These are phyloP conservation scores for Pagrus major DNA, from an alignment of 2,113 vertebrate genomes.

Conservation along the genomic window DNA sequence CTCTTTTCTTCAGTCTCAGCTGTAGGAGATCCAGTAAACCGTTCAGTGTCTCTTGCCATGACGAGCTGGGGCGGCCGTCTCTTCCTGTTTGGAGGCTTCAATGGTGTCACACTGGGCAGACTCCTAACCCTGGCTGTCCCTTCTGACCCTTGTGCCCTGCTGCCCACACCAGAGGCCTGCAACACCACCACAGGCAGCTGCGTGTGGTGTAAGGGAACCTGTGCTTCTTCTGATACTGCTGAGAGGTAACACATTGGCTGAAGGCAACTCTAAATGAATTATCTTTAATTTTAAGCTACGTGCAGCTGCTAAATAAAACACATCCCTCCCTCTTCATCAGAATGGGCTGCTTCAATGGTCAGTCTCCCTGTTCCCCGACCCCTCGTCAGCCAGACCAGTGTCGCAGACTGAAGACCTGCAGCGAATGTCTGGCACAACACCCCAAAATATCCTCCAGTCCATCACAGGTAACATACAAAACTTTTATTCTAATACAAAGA, in stretches of 20 bases:
- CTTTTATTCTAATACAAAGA: background rate
- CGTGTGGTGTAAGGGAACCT: conserved; percentile 87
- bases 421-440: conserved; percentile 92
- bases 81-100: conserved; percentile 91
- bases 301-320: conserved; percentile 12
- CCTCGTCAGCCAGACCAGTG: conserved; percentile 90
- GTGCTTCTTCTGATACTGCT: conserved; percentile 88
- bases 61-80: conserved; percentile 82
- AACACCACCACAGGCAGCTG: conserved; percentile 90
- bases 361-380: conserved; percentile 86
- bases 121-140: conserved; percentile 88
- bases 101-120: conserved; percentile 89
- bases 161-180: conserved; percentile 86
- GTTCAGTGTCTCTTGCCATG: conserved; percentile 89
- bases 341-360: conserved; percentile 83
- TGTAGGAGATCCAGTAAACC: conserved; percentile 87
- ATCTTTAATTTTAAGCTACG: background rate
- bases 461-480: conserved; percentile 70
- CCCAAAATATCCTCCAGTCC: conserved; percentile 86
- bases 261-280: background rate
- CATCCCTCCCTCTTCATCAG: conserved; percentile 67
- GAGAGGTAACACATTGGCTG: conserved; percentile 83
- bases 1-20: conserved; percentile 75
- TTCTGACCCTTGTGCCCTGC: conserved; percentile 87
- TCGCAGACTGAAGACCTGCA: conserved; percentile 91